Percentiles rank a stretch among this genome's conserved stretches.
phyloP scores from a whole-genome alignment of 92 coral and sea anemone genomes.

The Umimayanthus kanabou region DNA sequence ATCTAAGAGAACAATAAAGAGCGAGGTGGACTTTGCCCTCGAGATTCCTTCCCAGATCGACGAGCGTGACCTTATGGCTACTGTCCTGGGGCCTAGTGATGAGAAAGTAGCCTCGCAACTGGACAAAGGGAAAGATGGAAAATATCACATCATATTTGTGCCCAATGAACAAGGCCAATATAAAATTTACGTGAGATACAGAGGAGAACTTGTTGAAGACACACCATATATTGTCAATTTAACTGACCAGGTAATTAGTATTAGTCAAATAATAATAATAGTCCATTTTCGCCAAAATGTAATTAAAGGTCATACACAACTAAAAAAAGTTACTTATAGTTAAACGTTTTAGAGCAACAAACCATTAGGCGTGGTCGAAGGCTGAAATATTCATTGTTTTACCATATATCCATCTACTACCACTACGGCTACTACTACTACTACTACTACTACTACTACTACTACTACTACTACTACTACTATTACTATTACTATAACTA shows the following conservation, averaged over 20 bases:
- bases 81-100: conserved; percentile 36
- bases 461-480: too few relatives aligned
- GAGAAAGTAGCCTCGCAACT: conserved; percentile 26
- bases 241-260: conserved; percentile 3
- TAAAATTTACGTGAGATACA: conserved; percentile 27
- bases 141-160: conserved; percentile 29
- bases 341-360: too few relatives aligned
- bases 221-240: conserved; percentile 31
- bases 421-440: too few relatives aligned
- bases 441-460: too few relatives aligned
- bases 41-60: conserved; percentile 38
- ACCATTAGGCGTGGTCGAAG: too few relatives aligned
- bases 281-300: too few relatives aligned
- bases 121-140: conserved; percentile 24
- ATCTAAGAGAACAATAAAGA: conserved; percentile 13
- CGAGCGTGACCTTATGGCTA: conserved; percentile 27
- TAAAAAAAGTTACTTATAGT: too few relatives aligned
- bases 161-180: conserved; percentile 30
- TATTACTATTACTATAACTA: too few relatives aligned
- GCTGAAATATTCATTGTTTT: too few relatives aligned
- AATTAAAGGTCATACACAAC: too few relatives aligned
- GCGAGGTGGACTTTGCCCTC: conserved; percentile 33
- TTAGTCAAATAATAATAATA: too few relatives aligned
- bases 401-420: too few relatives aligned
- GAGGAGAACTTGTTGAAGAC: conserved; percentile 35